Percentiles rank a stretch among this genome's conserved stretches.
Evolutionary conservation across 2,888 invertebrate genomes (phyloP).

Genomic region (Trissonchulus sp.): DNA sequence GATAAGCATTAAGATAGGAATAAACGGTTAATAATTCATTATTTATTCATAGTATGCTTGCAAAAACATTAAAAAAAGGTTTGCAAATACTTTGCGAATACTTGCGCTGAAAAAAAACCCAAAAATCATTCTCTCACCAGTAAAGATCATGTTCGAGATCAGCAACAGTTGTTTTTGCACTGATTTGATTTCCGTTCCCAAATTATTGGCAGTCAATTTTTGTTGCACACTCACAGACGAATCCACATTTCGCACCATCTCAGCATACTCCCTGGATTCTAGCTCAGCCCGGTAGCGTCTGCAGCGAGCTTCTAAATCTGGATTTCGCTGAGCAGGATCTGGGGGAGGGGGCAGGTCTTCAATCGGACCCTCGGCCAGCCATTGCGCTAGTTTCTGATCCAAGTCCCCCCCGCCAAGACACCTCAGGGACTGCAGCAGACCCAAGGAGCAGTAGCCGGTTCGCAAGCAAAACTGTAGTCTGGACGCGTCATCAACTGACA

Average conservation of each 20-base stretch:
- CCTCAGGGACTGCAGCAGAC: neutral
- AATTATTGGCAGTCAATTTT: neutral
- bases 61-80: too few relatives aligned
- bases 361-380: neutral
- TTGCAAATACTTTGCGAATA: too few relatives aligned
- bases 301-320: neutral
- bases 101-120: too few relatives aligned
- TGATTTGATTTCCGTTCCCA: neutral
- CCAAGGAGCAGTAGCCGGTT: conserved; percentile 18
- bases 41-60: too few relatives aligned
- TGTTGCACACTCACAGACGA: neutral
- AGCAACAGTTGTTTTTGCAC: neutral
- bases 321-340: neutral
- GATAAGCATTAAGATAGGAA: too few relatives aligned
- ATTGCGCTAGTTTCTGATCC: neutral
- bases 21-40: too few relatives aligned
- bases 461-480: conserved; percentile 12
- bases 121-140: too few relatives aligned
- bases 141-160: neutral
- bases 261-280: neutral
- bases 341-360: neutral
- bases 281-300: neutral
- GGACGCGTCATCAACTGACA: neutral
- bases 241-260: neutral
- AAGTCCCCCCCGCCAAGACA: neutral